Evolutionary conservation across 1,140 invertebrate species (phyloP), one percentile per base, ranked within the genome.

Genomic region (Mylabris phalerata): DNA sequence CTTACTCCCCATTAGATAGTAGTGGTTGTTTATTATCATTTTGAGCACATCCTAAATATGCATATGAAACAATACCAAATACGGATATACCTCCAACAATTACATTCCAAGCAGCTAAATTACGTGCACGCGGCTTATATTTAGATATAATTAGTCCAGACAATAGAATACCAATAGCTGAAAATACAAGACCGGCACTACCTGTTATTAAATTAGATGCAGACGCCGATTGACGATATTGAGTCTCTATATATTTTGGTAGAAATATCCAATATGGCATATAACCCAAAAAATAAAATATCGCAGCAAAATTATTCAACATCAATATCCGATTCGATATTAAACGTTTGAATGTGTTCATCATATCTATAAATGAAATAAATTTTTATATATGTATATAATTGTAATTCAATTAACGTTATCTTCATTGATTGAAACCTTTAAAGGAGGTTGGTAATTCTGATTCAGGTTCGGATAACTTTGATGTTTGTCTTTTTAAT

Each of bases 201-300:
- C 87, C 86, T 47, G 85, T 87, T 5, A 86, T 82, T 49, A 87
- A 70, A 26, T 82, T 83, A 1, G 86, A 85, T 0, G 79, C 79
- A 0, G 84, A 84, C 2, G 87, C 84, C 9, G 86, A 86, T 63
- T 87, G 83, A 59, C 83, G 79, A 67, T 87, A 89, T 69, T 88
- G 85, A 0, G 82, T 83, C 72, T 89, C 86, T 50, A 89, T 85
- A 57, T 88, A 89, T 67, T 89, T 89, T 0, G 87, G 86, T 71
- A 87, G 80, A 63, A 87, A 89, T 5, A 87, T 86, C 80, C 83
- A 86, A 63, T 87, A 89, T 0, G 86, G 86, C 71, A 84, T 83
- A 62, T 84, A 85, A 0, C 85, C 85, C 61, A 89, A 79, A 9
- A 86, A 78, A 66, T 86, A 87, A 64, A 87, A 86, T 1, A 87